phyloP scores from a whole-genome alignment of 2,113 vertebrate species.

The Prolemur simus region DNA sequence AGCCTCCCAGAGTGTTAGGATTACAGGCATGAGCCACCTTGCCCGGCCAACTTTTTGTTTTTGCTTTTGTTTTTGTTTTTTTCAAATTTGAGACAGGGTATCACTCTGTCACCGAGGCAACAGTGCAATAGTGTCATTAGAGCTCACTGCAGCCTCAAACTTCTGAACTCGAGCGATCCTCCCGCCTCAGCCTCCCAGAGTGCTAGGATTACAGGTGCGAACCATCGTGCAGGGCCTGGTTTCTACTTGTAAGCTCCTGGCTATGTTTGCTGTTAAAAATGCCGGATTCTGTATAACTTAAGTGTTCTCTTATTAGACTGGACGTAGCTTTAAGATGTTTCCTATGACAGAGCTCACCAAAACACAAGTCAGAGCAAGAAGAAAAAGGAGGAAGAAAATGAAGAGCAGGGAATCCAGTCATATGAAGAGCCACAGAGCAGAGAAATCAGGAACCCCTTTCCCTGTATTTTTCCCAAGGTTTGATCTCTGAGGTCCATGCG shows the following conservation, averaged over 20 bases:
- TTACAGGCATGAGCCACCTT: too few species aligned
- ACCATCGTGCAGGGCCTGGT: too few species aligned
- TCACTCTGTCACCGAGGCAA: too few species aligned
- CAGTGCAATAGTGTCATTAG: too few species aligned
- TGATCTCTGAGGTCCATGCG: not conserved
- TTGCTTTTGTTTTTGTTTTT: too few species aligned
- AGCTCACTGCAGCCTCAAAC: too few species aligned
- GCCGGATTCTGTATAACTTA: not conserved
- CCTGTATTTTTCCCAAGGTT: not conserved
- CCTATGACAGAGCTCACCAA: accelerated
- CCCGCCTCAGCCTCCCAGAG: too few species aligned
- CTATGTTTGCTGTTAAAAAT: not conserved
- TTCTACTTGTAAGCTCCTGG: not conserved
- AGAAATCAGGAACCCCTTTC: not conserved
- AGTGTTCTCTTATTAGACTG: not conserved
- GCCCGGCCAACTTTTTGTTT: too few species aligned
- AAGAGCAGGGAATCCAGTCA: not conserved
- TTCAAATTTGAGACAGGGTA: too few species aligned
- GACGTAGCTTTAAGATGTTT: not conserved
- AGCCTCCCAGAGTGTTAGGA: too few species aligned
- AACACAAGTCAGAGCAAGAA: not conserved
- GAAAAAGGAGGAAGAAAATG: not conserved
- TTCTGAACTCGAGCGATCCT: too few species aligned
- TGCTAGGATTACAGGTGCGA: too few species aligned
- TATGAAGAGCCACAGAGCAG: not conserved